These are phyloP conservation scores for Spermophilus dauricus DNA, from an alignment of 2,113 vertebrate species.

Conservation along the genomic window DNA sequence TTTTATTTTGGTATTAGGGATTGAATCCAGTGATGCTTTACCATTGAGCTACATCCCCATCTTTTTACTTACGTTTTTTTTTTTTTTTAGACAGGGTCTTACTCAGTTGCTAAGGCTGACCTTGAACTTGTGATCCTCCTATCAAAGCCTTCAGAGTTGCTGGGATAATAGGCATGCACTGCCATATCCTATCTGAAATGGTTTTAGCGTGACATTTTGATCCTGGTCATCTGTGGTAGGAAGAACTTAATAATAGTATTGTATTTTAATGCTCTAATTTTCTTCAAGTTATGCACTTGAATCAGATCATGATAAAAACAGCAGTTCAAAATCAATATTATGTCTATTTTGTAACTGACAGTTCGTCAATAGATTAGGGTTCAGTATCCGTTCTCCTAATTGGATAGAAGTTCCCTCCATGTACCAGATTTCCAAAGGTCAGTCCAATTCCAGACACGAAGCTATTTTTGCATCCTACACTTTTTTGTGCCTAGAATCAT, in stretches of 20 bases:
- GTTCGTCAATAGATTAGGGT: background rate
- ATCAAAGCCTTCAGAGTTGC: too few relatives aligned
- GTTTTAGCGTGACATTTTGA: background rate
- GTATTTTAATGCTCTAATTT: background rate
- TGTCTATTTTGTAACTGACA: background rate
- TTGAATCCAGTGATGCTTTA: too few relatives aligned
- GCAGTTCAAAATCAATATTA: background rate
- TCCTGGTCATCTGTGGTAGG: background rate
- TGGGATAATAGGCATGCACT: too few relatives aligned
- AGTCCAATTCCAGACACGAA: accelerated
- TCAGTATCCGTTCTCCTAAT: background rate
- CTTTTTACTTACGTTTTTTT: too few relatives aligned
- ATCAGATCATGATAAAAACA: background rate
- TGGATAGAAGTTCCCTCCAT: background rate
- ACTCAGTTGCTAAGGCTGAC: too few relatives aligned
- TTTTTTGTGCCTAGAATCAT: background rate
- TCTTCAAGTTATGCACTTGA: background rate
- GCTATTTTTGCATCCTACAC: background rate
- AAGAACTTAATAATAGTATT: background rate
- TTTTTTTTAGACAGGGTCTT: too few relatives aligned
- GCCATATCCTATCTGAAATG: too few relatives aligned
- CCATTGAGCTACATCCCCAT: too few relatives aligned
- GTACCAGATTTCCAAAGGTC: background rate
- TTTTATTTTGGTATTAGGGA: too few relatives aligned
- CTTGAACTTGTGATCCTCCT: too few relatives aligned